Evolutionary conservation across 92 coral and sea anemone genomes (phyloP).

Genomic region (Paragorgia papillata): DNA sequence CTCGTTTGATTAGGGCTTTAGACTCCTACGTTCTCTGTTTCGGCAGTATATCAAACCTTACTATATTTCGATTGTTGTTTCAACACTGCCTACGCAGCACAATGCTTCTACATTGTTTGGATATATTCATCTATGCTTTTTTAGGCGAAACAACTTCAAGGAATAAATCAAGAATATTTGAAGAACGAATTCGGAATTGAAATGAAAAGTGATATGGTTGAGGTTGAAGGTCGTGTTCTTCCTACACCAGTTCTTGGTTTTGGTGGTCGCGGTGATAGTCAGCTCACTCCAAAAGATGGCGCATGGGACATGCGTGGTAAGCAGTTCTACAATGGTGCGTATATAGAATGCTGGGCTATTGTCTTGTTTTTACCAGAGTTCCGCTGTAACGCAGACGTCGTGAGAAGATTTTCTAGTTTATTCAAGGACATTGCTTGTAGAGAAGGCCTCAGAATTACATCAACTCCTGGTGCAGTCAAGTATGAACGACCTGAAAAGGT

Average conservation of each 20-base stretch:
- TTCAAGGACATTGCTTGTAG: conserved; percentile 58
- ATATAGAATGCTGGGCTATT: conserved; percentile 70
- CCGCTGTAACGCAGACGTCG: conserved; percentile 32
- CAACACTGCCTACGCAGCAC: no score
- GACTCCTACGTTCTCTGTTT: no score
- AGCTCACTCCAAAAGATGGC: conserved; percentile 44
- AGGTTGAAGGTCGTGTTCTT: conserved; percentile 79
- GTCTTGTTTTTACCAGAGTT: conserved; percentile 61
- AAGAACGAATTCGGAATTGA: conserved; percentile 67
- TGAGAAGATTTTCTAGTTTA: conserved; percentile 48
- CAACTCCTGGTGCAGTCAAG: conserved; percentile 48
- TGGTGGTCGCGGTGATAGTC: conserved; percentile 48
- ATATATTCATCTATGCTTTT: no score
- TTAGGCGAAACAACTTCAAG: conserved; percentile 65
- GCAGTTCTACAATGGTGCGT: conserved; percentile 53
- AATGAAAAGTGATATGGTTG: conserved; percentile 72
- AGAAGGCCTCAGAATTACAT: conserved; percentile 67
- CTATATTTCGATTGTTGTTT: no score
- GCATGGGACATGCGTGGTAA: conserved; percentile 60
- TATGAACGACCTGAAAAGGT: conserved; percentile 43
- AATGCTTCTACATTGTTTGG: no score
- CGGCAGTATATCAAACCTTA: no score
- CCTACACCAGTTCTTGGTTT: conserved; percentile 70
- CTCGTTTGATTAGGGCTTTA: no score
- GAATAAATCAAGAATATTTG: conserved; percentile 55